Evolutionary conservation across 2,888 invertebrate species (phyloP).

Genomic region (Gortyna flavago): DNA sequence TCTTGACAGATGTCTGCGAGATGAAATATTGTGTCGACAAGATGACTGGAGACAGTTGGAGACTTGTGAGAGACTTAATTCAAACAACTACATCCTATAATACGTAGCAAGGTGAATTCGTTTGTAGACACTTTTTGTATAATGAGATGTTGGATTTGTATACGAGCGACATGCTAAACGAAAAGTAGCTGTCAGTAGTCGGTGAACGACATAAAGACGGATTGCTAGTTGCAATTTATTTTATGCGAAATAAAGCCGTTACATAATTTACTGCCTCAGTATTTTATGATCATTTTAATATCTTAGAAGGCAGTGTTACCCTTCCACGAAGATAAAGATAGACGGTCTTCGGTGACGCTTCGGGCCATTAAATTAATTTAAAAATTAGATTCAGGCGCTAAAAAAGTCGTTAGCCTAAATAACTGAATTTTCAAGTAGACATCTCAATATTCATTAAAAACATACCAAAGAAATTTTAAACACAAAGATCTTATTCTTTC

Average conservation of each 20-base stretch:
- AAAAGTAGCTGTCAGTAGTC: constrained; percentile 43
- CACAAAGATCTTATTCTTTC: constrained; percentile 74
- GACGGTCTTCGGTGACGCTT: constrained; percentile 30
- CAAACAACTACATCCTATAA: constrained; percentile 66
- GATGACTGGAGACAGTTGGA: constrained; percentile 67
- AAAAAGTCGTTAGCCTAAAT: constrained; percentile 37
- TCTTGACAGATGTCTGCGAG: constrained; percentile 83
- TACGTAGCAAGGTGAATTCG: constrained; percentile 50
- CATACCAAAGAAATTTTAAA: constrained; percentile 60
- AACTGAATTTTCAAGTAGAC: constrained; percentile 50
- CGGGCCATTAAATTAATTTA: constrained; percentile 51
- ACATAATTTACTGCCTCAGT: constrained; percentile 21
- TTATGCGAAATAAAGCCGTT: constrained; percentile 27
- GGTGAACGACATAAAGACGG: constrained; percentile 39
- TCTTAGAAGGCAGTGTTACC: constrained; percentile 28
- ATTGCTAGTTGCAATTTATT: constrained; percentile 47
- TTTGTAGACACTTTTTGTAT: constrained; percentile 39
- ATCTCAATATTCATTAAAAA: constrained; percentile 57
- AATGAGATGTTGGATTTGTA: constrained; percentile 58
- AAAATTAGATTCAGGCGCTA: constrained; percentile 48
- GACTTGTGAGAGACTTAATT: constrained; percentile 67
- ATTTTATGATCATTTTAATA: constrained; percentile 42
- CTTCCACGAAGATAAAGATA: constrained; percentile 37
- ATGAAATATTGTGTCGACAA: constrained; percentile 82
- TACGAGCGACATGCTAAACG: constrained; percentile 42